Conservation (phyloP, 2,797 vertebrate species). For the Pseudochirops cupreus region DNA sequence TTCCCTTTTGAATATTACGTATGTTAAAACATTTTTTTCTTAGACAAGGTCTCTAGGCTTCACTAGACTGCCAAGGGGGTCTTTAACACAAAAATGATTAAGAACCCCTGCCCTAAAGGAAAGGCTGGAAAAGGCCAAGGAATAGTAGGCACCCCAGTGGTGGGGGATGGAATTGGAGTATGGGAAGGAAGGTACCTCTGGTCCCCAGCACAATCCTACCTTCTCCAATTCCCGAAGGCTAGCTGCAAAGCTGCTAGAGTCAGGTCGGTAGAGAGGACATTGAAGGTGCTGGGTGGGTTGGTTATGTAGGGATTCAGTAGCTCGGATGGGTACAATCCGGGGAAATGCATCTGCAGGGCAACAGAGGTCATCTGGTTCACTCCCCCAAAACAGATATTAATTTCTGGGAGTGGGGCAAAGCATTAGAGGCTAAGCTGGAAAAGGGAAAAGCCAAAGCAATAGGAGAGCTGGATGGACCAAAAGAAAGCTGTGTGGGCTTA, state of each 20-base stretch:
- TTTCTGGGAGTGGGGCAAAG: conserved; percentile 70
- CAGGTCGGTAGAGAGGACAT: conserved; percentile 92
- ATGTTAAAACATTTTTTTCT: background rate
- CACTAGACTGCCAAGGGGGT: background rate
- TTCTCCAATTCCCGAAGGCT: conserved; percentile 96
- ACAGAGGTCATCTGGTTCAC: conserved; percentile 34
- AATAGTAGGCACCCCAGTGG: background rate
- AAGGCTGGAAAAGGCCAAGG: background rate
- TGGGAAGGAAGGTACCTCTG: background rate
- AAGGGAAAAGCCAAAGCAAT: conserved; percentile 72
- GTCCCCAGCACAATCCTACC: conserved; percentile 80
- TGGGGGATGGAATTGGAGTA: background rate
- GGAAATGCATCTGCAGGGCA: conserved; percentile 84
- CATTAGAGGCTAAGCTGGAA: conserved; percentile 77
- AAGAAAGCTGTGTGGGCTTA: conserved; percentile 71
- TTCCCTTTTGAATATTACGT: background rate
- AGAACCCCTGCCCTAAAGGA: background rate
- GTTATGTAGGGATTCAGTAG: conserved; percentile 79
- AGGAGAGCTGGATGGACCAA: conserved; percentile 67
- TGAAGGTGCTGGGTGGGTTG: conserved; percentile 86
- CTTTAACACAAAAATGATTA: background rate
- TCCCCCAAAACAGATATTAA: conserved; percentile 70
- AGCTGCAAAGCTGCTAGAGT: conserved; percentile 96
- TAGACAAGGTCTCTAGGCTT: background rate
- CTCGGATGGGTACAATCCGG: conserved; percentile 81